A percentile compares a stretch with the other conserved stretches of the same genome.
phyloP scores from a whole-genome alignment of 1,140 invertebrate genomes.

The Macrocentrus cingulum region DNA sequence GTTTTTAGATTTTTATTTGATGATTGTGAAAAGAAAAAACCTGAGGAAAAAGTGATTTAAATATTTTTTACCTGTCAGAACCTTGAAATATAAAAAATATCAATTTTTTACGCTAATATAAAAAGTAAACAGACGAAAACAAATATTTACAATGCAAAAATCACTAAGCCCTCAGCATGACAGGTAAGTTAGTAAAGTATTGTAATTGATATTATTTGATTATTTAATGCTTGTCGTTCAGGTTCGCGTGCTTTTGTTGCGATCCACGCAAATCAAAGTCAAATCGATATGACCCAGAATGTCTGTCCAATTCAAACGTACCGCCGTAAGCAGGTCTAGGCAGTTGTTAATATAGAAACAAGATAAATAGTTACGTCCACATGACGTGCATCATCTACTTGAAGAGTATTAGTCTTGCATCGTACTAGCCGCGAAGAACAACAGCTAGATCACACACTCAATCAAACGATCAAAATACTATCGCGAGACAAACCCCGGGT shows the following conservation, averaged over 20 bases:
- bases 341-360: neutral
- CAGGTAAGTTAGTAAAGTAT: no score
- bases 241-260: conserved; percentile 14
- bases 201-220: neutral
- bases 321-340: neutral
- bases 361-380: conserved; percentile 16
- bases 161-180: no score
- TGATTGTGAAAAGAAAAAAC: no score
- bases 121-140: no score
- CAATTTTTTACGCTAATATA: no score
- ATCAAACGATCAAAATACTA: no score
- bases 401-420: conserved; percentile 7
- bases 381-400: neutral
- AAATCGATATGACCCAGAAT: conserved; percentile 23
- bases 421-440: no score
- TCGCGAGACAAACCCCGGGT: no score
- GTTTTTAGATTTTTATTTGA: neutral
- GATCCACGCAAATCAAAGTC: conserved; percentile 9
- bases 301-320: neutral
- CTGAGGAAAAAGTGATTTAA: no score
- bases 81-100: no score
- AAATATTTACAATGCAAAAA: no score
- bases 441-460: conserved; percentile 4
- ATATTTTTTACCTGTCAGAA: no score
- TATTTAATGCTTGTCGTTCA: conserved; percentile 22